phyloP scores from a whole-genome alignment of 2,797 vertebrate genomes.

The Chloroceryle inda region DNA sequence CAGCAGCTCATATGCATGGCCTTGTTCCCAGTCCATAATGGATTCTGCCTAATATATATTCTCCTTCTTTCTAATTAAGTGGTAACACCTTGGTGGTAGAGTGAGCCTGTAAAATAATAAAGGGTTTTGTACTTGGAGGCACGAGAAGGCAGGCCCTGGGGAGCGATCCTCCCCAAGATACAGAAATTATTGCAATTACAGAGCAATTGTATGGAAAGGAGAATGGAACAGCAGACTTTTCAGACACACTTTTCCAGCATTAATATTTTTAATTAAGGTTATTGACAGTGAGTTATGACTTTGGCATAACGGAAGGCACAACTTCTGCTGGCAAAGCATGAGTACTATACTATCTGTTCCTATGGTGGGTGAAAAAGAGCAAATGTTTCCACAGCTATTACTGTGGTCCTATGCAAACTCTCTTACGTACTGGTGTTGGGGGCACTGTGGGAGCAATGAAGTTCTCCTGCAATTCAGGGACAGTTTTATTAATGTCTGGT shows the following conservation, averaged over 20 bases:
- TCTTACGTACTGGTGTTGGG: neutral
- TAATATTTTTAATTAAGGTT: conserved; percentile 75
- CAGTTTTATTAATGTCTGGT: neutral
- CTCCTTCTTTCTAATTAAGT: conserved; percentile 59
- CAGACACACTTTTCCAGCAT: conserved; percentile 51
- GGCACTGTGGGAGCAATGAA: fast-evolving
- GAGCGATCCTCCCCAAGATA: conserved; percentile 27
- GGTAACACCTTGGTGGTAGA: conserved; percentile 43
- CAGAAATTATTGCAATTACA: conserved; percentile 65
- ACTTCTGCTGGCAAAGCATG: neutral
- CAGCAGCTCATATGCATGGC: neutral
- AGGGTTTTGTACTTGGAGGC: conserved; percentile 53
- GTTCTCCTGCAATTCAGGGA: neutral
- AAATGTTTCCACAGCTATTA: neutral
- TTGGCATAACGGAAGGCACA: neutral
- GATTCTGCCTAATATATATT: conserved; percentile 7
- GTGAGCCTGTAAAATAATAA: conserved; percentile 53
- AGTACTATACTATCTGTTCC: neutral
- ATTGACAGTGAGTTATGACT: conserved; percentile 51
- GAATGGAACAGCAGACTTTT: conserved; percentile 35
- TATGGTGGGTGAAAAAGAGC: neutral
- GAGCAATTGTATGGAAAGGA: conserved; percentile 4
- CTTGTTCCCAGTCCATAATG: neutral
- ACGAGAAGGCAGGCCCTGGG: conserved; percentile 32
- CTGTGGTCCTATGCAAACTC: neutral